A percentile compares a stretch with the other conserved stretches of the same genome.
Conservation (phyloP, 2,888 invertebrate genomes). For the Lumbricus terrestris region DNA sequence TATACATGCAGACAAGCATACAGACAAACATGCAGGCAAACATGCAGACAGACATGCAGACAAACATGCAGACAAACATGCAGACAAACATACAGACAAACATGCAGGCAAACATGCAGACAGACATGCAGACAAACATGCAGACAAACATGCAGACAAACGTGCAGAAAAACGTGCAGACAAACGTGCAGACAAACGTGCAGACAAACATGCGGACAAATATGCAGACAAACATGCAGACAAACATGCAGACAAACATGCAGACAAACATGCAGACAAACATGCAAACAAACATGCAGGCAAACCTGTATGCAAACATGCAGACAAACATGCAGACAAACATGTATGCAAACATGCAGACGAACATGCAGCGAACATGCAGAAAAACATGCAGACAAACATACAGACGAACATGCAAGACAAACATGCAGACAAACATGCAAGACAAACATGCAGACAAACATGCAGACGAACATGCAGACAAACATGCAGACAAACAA, state of each 20-base stretch:
- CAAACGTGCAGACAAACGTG: no score
- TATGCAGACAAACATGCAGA: no score
- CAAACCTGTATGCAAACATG: background rate
- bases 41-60: no score
- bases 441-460: background rate
- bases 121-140: background rate
- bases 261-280: background rate
- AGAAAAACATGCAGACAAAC: background rate
- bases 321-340: background rate
- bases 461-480: background rate
- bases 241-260: no score
- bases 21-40: no score
- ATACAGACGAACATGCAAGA: background rate
- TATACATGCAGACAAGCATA: no score
- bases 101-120: background rate
- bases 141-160: background rate
- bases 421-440: background rate
- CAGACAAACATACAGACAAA: background rate
- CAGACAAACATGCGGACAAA: no score
- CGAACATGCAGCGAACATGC: no score
- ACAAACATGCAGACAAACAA: background rate
- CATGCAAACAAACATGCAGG: background rate
- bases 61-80: background rate
- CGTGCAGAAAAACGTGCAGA: background rate
- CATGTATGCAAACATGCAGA: background rate